Percentiles rank a stretch among this genome's conserved stretches.
These are phyloP conservation scores for Pachycephala philippinensis DNA, from an alignment of 2,113 vertebrate species.

Conservation along the genomic window DNA sequence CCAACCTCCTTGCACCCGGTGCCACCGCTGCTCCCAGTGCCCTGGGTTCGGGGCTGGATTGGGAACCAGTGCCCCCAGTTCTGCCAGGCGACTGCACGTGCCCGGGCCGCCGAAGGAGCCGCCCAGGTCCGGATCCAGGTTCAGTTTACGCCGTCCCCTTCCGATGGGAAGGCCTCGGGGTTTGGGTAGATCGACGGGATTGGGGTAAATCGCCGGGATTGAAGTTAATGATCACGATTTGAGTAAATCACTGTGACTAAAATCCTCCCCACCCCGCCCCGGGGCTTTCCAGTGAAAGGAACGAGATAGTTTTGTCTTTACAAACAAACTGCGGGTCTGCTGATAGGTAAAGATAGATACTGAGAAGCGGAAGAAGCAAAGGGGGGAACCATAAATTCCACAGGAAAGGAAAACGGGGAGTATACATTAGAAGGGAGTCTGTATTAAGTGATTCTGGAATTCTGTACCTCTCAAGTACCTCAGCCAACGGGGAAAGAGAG, in stretches of 20 bases:
- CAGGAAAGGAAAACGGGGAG: not conserved
- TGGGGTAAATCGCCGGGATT: not conserved
- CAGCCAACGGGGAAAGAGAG: not conserved
- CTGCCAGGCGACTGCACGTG: too few species aligned
- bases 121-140: not conserved
- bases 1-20: not conserved
- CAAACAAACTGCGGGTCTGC: not conserved
- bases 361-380: not conserved
- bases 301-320: not conserved
- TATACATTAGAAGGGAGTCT: not conserved
- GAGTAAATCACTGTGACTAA: not conserved
- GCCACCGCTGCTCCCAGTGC: fast-evolving
- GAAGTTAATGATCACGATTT: not conserved
- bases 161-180: not conserved
- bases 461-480: not conserved
- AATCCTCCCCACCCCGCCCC: not conserved
- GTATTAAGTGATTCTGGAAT: not conserved
- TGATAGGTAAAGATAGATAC: not conserved
- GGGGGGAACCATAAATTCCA: not conserved
- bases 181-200: too few species aligned
- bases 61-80: not conserved
- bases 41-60: fast-evolving
- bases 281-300: not conserved
- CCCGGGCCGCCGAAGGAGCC: not conserved
- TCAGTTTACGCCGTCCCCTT: too few species aligned